Evolutionary conservation across 2,113 vertebrate genomes (phyloP).

Genomic region (Stegostoma tigrinum): DNA sequence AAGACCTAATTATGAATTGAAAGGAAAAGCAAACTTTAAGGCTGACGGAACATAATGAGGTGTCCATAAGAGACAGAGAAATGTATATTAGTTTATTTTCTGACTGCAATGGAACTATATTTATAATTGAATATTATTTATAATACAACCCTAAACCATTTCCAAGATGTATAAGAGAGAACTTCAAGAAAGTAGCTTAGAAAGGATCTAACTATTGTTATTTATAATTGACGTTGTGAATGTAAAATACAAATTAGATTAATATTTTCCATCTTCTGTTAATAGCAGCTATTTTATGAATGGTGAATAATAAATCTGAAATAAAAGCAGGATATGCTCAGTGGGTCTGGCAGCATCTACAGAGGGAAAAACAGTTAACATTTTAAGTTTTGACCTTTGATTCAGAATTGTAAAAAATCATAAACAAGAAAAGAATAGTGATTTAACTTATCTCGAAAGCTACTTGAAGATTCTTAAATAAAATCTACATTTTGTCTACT

Average conservation of each 20-base stretch:
- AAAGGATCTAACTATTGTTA: neutral
- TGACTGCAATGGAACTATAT: neutral
- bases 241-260: neutral
- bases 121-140: neutral
- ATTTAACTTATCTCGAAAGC: neutral
- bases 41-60: neutral
- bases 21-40: neutral
- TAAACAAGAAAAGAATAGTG: neutral
- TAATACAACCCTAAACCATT: neutral
- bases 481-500: neutral
- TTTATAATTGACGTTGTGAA: neutral
- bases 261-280: neutral
- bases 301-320: neutral
- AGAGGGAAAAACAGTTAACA: neutral
- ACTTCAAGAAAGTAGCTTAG: neutral
- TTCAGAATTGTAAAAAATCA: neutral
- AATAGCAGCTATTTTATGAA: neutral
- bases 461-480: neutral
- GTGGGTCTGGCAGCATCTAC: neutral
- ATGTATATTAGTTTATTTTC: neutral
- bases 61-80: neutral
- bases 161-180: neutral
- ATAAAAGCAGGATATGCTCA: neutral
- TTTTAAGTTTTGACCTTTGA: neutral
- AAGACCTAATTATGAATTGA: neutral